phyloP scores from a whole-genome alignment of 2,888 invertebrate genomes.

The Cenopis cana region DNA sequence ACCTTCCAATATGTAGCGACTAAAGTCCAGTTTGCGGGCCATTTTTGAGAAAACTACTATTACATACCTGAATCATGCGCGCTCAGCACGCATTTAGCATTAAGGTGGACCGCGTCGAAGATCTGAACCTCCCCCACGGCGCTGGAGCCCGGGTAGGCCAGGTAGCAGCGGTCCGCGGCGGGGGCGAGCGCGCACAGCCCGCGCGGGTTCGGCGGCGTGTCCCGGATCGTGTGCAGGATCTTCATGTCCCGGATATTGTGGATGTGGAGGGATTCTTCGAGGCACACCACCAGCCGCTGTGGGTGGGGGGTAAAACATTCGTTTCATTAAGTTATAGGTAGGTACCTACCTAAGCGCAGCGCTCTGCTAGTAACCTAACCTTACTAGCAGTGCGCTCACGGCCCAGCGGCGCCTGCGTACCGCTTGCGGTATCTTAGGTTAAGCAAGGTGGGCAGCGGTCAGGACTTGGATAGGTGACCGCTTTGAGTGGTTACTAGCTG shows the following conservation, averaged over 20 bases:
- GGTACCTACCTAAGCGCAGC: too few species aligned
- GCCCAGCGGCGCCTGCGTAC: too few species aligned
- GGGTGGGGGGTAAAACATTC: neutral
- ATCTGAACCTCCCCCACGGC: conserved; percentile 98
- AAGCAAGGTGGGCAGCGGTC: too few species aligned
- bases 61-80: conserved; percentile 95
- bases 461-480: too few species aligned
- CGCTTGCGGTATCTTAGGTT: too few species aligned
- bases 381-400: too few species aligned
- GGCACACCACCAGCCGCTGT: conserved; percentile 97
- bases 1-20: too few species aligned
- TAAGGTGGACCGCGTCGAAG: conserved; percentile 96
- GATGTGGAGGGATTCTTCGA: conserved; percentile 98
- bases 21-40: too few species aligned
- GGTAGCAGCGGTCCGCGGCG: conserved; percentile 95
- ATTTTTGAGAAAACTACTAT: too few species aligned
- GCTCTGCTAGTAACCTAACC: too few species aligned
- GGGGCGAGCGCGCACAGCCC: conserved; percentile 97
- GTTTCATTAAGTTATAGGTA: too few species aligned
- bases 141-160: conserved; percentile 98
- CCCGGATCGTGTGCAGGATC: conserved; percentile 98
- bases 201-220: conserved; percentile 97
- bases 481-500: too few species aligned
- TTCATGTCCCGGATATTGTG: conserved; percentile 99
- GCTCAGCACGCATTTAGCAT: conserved; percentile 98